These are phyloP conservation scores for Atlantisia rogersi DNA, from an alignment of 2,113 vertebrate species.

Conservation along the genomic window DNA sequence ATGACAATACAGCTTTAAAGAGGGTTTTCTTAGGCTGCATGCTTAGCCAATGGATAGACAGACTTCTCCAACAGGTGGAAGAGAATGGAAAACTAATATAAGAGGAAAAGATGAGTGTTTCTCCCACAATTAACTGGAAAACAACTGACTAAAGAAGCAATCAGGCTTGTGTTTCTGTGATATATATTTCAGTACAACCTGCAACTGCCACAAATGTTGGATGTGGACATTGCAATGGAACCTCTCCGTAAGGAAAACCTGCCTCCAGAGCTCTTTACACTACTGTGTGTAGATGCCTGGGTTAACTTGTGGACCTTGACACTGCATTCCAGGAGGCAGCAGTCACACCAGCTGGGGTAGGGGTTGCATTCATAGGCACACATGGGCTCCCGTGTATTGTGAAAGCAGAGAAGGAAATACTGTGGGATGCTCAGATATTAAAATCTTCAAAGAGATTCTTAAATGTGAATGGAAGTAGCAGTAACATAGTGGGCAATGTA, in stretches of 20 bases:
- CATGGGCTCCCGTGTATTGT: background rate
- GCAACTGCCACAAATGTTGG: background rate
- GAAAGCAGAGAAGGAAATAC: background rate
- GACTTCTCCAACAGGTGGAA: background rate
- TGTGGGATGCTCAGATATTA: background rate
- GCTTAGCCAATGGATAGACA: background rate
- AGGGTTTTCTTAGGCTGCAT: background rate
- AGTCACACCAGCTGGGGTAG: fast-evolving
- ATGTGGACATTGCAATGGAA: fast-evolving
- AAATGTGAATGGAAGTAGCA: background rate
- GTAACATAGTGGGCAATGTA: background rate
- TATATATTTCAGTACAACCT: background rate
- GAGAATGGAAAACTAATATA: background rate
- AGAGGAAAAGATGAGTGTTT: background rate
- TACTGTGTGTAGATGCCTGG: fast-evolving
- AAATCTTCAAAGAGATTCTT: background rate
- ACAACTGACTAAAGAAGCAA: background rate
- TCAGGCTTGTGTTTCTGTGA: background rate
- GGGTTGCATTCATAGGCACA: background rate
- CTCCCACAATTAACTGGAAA: background rate
- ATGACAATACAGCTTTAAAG: background rate
- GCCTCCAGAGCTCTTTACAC: background rate
- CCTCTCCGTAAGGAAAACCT: background rate
- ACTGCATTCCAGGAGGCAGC: background rate
- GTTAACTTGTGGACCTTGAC: background rate